Conservation (phyloP, 2,113 vertebrate genomes). For the Petromus typicus region DNA sequence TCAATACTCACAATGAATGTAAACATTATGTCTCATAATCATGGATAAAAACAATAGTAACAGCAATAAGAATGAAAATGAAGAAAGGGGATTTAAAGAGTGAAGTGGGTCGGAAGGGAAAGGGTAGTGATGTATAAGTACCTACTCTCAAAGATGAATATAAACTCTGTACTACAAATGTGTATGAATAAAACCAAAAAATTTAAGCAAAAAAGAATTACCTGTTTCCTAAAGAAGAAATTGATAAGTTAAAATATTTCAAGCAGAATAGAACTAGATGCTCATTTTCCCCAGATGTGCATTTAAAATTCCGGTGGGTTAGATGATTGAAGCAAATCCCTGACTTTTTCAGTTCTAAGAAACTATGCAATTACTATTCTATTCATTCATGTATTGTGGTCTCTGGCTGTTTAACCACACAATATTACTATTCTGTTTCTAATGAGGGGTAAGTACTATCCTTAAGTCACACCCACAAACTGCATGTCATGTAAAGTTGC, state of each 20-base stretch:
- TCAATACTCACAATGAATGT: neutral
- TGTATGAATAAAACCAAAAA: neutral
- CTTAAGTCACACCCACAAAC: slow-evolving; percentile 61
- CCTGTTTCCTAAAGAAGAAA: neutral
- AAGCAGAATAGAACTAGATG: neutral
- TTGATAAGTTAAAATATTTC: slow-evolving; percentile 27
- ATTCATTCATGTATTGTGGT: neutral
- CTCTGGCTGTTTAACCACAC: slow-evolving; percentile 53
- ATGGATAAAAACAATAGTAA: neutral
- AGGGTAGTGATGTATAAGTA: neutral
- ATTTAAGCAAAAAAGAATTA: neutral
- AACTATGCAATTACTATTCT: slow-evolving; percentile 14
- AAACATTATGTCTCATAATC: neutral
- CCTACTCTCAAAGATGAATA: neutral
- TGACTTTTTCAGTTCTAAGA: slow-evolving; percentile 40
- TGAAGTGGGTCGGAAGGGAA: neutral
- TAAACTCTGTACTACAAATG: neutral
- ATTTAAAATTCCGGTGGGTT: slow-evolving; percentile 24
- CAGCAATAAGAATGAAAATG: neutral
- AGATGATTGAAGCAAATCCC: slow-evolving; percentile 38
- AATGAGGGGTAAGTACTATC: neutral
- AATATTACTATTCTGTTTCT: slow-evolving; percentile 51
- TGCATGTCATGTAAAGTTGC: slow-evolving; percentile 69
- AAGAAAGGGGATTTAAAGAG: neutral
- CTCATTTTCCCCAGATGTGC: neutral